These are phyloP conservation scores for Melitaea athalia DNA, from an alignment of 2,888 invertebrate genomes.

Conservation along the genomic window DNA sequence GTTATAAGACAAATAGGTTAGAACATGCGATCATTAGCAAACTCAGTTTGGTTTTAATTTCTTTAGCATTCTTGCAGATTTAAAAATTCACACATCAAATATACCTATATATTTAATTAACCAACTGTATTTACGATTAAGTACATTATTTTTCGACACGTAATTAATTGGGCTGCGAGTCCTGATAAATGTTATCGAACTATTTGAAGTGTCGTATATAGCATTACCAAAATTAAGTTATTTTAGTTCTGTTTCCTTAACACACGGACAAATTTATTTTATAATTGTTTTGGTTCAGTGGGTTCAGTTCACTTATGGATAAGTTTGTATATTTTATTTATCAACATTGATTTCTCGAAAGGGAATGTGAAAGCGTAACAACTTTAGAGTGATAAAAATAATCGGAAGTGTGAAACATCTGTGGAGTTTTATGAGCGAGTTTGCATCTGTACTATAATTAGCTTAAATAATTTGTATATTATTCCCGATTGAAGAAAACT, in stretches of 20 bases:
- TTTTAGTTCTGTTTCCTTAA: constrained; percentile 1
- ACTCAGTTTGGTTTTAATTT: constrained; percentile 9
- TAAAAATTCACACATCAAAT: not conserved
- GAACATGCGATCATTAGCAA: constrained; percentile 13
- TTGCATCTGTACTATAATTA: constrained; percentile 38
- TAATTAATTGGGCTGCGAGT: not conserved
- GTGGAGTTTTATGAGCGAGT: constrained; percentile 39
- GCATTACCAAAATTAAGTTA: not conserved
- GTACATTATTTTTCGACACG: constrained; percentile 1
- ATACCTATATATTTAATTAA: not conserved
- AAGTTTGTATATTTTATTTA: constrained; percentile 4
- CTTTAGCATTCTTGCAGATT: not conserved
- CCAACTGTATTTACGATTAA: not conserved
- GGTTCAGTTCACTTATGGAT: not conserved
- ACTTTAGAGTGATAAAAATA: constrained; percentile 49
- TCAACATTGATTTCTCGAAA: constrained; percentile 12
- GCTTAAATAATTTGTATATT: constrained; percentile 28
- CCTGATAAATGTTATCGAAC: not conserved
- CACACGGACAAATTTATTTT: not conserved
- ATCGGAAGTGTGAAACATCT: constrained; percentile 46
- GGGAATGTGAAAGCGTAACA: constrained; percentile 26
- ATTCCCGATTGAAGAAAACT: not conserved
- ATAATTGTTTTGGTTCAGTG: not conserved
- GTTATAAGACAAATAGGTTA: constrained; percentile 14
- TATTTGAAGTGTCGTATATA: not conserved